Evolutionary conservation across 2,888 invertebrate genomes (phyloP).

Genomic region (Colletes collaris): DNA sequence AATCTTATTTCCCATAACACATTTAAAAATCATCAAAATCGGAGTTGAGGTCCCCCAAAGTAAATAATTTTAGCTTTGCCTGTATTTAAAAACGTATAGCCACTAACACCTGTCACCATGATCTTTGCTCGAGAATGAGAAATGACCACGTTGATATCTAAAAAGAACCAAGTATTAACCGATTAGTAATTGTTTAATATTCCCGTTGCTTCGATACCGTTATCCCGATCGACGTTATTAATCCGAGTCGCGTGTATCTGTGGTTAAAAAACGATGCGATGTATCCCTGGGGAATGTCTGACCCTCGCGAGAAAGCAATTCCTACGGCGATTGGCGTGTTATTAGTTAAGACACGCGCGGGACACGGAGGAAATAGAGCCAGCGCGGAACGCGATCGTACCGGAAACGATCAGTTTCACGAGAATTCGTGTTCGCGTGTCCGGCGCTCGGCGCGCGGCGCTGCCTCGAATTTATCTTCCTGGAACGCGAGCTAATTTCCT

Average conservation of each 20-base stretch:
- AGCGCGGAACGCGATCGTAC: constrained; percentile 22
- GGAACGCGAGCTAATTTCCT: constrained; percentile 49
- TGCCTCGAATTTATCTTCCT: constrained; percentile 39
- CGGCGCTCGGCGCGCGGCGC: constrained; percentile 14
- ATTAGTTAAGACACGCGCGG: constrained; percentile 36
- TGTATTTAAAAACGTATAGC: no score
- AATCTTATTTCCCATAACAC: no score
- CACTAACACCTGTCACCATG: no score
- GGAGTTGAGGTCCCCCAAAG: no score
- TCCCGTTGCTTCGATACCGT: constrained; percentile 19
- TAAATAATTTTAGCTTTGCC: no score
- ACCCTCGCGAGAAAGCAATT: constrained; percentile 22
- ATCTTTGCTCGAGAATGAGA: no score
- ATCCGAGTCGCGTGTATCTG: constrained; percentile 41
- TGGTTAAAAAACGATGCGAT: constrained; percentile 16
- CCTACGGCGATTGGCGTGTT: constrained; percentile 41
- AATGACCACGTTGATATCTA: no score
- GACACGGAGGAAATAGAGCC: constrained; percentile 22
- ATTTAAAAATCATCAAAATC: no score
- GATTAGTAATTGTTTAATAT: neutral
- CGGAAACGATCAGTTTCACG: constrained; percentile 58
- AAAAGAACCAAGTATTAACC: no score
- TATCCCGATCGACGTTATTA: constrained; percentile 31
- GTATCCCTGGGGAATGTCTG: constrained; percentile 20
- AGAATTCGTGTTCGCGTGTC: constrained; percentile 35